A percentile compares a stretch with the other conserved stretches of the same genome.
phyloP scores from a whole-genome alignment of 2,113 vertebrate genomes.

The Bungarus multicinctus region DNA sequence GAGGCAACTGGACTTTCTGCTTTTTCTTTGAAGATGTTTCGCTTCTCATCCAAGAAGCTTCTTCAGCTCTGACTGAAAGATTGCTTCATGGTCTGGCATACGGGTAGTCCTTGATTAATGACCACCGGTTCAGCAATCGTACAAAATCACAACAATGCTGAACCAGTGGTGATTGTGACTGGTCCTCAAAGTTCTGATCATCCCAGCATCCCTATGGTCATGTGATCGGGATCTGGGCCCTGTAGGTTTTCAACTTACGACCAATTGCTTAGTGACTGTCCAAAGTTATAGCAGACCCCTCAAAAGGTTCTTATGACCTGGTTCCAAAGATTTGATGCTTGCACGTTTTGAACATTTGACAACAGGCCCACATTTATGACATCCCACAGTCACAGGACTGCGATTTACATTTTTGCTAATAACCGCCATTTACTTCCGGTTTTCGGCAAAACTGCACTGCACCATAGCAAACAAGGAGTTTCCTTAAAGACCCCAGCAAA shows the following conservation, averaged over 20 bases:
- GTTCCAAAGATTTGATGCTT: not conserved
- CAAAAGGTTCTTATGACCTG: not conserved
- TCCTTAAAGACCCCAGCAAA: not conserved
- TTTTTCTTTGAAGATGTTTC: too few relatives aligned
- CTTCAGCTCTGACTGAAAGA: too few relatives aligned
- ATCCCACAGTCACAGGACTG: not conserved
- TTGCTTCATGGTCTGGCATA: too few relatives aligned
- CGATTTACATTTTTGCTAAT: not conserved
- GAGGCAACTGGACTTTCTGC: too few relatives aligned
- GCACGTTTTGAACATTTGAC: not conserved
- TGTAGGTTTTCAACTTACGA: not conserved
- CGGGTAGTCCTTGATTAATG: not conserved
- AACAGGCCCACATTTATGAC: not conserved
- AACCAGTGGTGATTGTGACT: not conserved
- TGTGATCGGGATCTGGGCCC: not conserved
- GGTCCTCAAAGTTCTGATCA: not conserved
- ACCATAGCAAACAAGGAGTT: not conserved
- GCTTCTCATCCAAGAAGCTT: too few relatives aligned
- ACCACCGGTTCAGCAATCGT: not conserved
- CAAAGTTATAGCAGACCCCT: not conserved
- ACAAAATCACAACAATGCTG: not conserved
- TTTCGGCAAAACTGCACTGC: too few relatives aligned
- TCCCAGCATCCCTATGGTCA: not conserved
- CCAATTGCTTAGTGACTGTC: not conserved
- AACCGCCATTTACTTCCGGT: not conserved